Base-by-base conservation (phyloP, 1,140 invertebrate species). In the Apolygus lucorum region DNA sequence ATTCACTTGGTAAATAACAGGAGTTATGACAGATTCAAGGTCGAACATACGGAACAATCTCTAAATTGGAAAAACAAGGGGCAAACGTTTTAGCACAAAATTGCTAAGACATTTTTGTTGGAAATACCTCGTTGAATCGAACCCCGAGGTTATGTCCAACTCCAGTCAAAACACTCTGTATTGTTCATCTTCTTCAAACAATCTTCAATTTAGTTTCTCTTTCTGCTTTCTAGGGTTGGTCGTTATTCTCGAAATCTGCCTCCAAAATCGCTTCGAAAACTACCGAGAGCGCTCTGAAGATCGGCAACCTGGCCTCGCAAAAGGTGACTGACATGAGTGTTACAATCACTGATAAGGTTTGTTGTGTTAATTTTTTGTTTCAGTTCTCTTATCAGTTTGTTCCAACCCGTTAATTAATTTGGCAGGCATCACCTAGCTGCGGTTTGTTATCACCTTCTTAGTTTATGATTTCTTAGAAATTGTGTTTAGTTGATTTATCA, bases 211-310 rank as follows among this genome's bases (percentile, higher is more conserved):
- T 49, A 49, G 17, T 49, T 49, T 8, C 34, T 11, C 17, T 49
- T 49, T 49, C 34, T 49, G 34, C 34, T 11, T 11, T 17, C 34
- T 77, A 94, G 91, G 92, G 93, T 0, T 96, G 92, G 92, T 93
- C 90, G 28, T 78, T 93, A 71, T 88, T 96, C 78, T 89, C 93
- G 34, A 82, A 88, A 52, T 91, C 91, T 34, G 93, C 95, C n/a
- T 85, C 88, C 1, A 95, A 94, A 80, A 85, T 95, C 73, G 93
- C 93, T 0, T 87, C 81, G 28, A 90, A 88, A 77, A 93, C 93
- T 4, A 89, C 91, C 21, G 93, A 96, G 81, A 90, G 88, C 81
- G 91, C 90, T 52, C 84, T 91, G 1, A 91, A 89, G 77, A 90
- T 92, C 77, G 90, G 91, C 74, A 88, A 86, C 75, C 84, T 93